Base-by-base conservation (phyloP, 2,888 invertebrate species). In the Drosophila pegasa region DNA sequence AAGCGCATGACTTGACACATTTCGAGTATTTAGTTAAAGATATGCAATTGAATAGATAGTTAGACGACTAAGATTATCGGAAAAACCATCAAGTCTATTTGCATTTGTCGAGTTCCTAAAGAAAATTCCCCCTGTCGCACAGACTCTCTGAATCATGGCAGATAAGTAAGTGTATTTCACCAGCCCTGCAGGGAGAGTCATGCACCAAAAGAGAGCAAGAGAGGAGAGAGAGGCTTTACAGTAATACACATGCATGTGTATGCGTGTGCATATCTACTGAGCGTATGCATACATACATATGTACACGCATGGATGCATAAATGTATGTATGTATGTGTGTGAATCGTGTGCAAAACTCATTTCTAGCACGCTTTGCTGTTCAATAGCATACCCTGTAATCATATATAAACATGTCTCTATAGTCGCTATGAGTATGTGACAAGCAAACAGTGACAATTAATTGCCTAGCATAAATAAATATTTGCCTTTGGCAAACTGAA, bases 61-160 rank as follows among this genome's bases (percentile, higher is more conserved):
- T 40, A n/a, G 4, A 4, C 14, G 10, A 5, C 3, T 50, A 50
- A 12, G 12, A 45, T 29, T 27, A 20, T 14, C 16, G 18, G 9
- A 20, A 50, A 41, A 50, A 14, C 20, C 35, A 50, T 0, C 25
- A 25, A 50, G 2, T 18, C 9, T 16, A 65, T 66, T 55, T 56
- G 41, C 40, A 43, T 48, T 33, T 50, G 45, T 33, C 0, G 7
- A 12, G 31, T 22, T 16, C 14, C 5, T 0, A 16, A 8, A 10
- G 10, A 35, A 66, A 66, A 66, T 22, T 40, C 22, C 61, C n/a
- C n/a, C n/a, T n/a, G n/a, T n/a, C 57, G n/a, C 22, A 22, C 45
- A 37, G 31, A 31, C 38, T 38, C 31, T 38, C 65, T 65, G 65
- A 65, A 65, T 65, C 66, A 65, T 18, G 22, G 25, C 55, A 55